phyloP scores from a whole-genome alignment of 2,888 invertebrate genomes.

The Elmis aenea region DNA sequence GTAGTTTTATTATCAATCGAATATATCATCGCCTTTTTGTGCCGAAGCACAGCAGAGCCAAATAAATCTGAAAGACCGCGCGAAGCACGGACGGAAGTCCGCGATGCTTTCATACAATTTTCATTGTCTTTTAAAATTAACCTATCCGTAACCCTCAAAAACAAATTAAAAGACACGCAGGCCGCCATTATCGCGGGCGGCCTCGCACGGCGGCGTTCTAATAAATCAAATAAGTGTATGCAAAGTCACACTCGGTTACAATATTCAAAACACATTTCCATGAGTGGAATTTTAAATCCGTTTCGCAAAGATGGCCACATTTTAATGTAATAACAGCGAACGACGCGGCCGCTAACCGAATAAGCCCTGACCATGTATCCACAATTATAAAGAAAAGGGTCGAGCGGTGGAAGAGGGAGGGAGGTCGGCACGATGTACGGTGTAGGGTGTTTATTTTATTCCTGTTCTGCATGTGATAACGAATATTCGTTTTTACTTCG shows the following conservation, averaged over 20 bases:
- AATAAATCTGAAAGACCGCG: too few species aligned
- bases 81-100: too few species aligned
- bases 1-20: too few species aligned
- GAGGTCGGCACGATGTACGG: too few species aligned
- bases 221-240: constrained; percentile 46
- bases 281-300: constrained; percentile 45
- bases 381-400: constrained; percentile 23
- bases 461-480: constrained; percentile 22
- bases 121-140: too few species aligned
- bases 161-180: constrained; percentile 16
- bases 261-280: constrained; percentile 44
- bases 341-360: constrained; percentile 36
- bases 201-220: constrained; percentile 30
- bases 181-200: constrained; percentile 14
- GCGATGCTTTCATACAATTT: too few species aligned
- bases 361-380: constrained; percentile 30
- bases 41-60: too few species aligned
- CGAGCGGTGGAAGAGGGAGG: constrained; percentile 20
- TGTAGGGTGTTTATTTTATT: constrained; percentile 25
- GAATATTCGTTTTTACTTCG: constrained; percentile 26
- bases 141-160: constrained; percentile 12
- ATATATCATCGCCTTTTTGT: too few species aligned
- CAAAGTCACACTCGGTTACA: constrained; percentile 41
- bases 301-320: constrained; percentile 44
- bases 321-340: constrained; percentile 42